Evolutionary conservation across 2,113 vertebrate species (phyloP), one percentile per base, ranked within the genome.

Genomic region (Nothobranchius kuhntae): DNA sequence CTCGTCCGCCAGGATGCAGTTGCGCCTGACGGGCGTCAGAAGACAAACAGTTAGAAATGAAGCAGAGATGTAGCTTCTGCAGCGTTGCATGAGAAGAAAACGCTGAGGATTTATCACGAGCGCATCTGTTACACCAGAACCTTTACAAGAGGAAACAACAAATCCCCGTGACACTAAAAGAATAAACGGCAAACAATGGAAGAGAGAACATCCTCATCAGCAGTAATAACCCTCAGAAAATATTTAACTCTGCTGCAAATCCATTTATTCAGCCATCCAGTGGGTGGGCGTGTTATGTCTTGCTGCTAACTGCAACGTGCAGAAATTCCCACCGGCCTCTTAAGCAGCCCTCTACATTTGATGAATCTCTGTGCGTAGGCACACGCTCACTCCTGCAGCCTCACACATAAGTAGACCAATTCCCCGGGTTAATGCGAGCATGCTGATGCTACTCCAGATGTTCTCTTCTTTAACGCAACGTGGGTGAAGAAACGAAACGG

Each of bases 1-100:
- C 92, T 99, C 98, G 82, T 99, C 97, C 4, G 97, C 97, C 91
- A 99, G 94, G 91, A 99, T 99, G 91, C 98, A 99, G 91, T 99
- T 99, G 74, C 95, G 93, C 76, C 98, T 99, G 80, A 69, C 8
- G 4, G 60, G 36, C n/a, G 42, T 30, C 51, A 59, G 13, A 66
- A 9, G 44, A 63, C 1, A n/a, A n/a, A 30, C 6, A 3, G 38
- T 68, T 24, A 51, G 42, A 24, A 7, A 7, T 7, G 15, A 55
- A 7, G 30, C 4, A 53, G 26, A 11, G 4, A 15, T 6, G 10
- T 9, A 3, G 44, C 3, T 12, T 11, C 3, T 45, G 3, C 3
- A 45, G 30, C 4, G 30, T 4, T 30, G 30, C 30, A 30, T 30
- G 30, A 30, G 9, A 7, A 40, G 38, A 40, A 40, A 40, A 40